Evolutionary conservation across 2,797 vertebrate species (phyloP).

Genomic region (Leptatherina wallacei): DNA sequence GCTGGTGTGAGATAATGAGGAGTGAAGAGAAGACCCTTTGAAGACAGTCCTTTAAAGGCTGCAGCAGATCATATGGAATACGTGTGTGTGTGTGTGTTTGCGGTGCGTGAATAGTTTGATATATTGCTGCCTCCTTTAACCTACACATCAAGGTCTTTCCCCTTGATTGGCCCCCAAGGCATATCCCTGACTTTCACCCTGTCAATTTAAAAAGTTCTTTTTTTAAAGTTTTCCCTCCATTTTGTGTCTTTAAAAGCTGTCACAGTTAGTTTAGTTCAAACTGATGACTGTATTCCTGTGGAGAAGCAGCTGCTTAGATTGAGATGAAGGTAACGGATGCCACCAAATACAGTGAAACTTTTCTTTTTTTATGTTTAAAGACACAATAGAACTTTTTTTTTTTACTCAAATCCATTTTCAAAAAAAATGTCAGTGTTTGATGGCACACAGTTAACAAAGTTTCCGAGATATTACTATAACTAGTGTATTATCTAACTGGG

Average conservation of each 20-base stretch:
- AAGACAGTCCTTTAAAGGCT: conserved; percentile 69
- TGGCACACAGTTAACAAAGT: no score
- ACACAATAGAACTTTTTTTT: neutral
- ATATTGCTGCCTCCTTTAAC: conserved; percentile 54
- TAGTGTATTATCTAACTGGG: no score
- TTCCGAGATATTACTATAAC: no score
- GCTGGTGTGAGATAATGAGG: conserved; percentile 69
- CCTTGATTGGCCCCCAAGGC: conserved; percentile 69
- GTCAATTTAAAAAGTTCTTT: conserved; percentile 57
- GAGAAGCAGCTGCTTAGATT: neutral
- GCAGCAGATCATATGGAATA: conserved; percentile 44
- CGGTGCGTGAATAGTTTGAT: conserved; percentile 28
- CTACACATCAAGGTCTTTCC: conserved; percentile 69
- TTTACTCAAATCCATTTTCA: no score
- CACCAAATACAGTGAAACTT: neutral
- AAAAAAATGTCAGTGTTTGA: no score
- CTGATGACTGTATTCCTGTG: conserved; percentile 25
- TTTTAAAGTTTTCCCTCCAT: conserved; percentile 55
- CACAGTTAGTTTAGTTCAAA: conserved; percentile 48
- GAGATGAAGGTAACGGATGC: neutral
- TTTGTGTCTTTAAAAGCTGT: conserved; percentile 65
- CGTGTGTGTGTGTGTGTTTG: conserved; percentile 25
- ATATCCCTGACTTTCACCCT: conserved; percentile 61
- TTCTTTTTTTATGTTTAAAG: neutral
- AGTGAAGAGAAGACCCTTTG: conserved; percentile 68